Evolutionary conservation across 2,888 invertebrate genomes (phyloP), one percentile per base, ranked within the genome.

Genomic region (Seladonia tumulorum): DNA sequence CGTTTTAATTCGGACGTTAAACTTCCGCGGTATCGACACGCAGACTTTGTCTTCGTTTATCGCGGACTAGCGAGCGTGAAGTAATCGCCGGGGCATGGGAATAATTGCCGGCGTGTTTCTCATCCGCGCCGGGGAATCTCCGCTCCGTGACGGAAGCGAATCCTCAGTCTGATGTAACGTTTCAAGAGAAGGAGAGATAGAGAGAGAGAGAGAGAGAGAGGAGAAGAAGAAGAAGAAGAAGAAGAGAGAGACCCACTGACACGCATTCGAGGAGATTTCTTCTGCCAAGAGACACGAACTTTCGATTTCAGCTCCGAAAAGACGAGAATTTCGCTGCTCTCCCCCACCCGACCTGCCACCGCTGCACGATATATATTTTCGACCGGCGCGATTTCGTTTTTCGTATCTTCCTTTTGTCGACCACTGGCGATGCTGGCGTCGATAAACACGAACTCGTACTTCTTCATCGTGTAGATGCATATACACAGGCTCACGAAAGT

Each of bases 81-180:
- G 89, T 53, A 74, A 76, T 77, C 76, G 79, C 63, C 57, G 88
- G 53, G 57, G 85, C 77, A 88, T 85, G 88, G 86, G 86, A 87
- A 87, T 83, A 82, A 88, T 88, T 72, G 81, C 63, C 83, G 42
- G 72, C 68, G 77, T 35, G 49, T 82, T 81, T 87, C 87, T 83
- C 87, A 79, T 78, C 79, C 60, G 49, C 53, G 80, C 68, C 66
- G 66, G 66, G 35, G 79, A 83, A 88, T 87, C 77, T n/a, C 71
- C 66, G 72, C 79, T 57, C 35, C 72, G 79, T 81, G 86, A 93
- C 91, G 93, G 93, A 94, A 94, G 93, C 92, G 93, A 93, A 93
- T 94, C 93, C 77, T 82, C 85, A 87, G 84, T 82, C 90, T 94
- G 93, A 94, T 92, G 93, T 93, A 93, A 93, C 91, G 82, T 90